Percentiles rank a stretch among this genome's conserved stretches.
These are phyloP conservation scores for Eira barbara DNA, from an alignment of 2,113 vertebrate genomes.

Conservation along the genomic window DNA sequence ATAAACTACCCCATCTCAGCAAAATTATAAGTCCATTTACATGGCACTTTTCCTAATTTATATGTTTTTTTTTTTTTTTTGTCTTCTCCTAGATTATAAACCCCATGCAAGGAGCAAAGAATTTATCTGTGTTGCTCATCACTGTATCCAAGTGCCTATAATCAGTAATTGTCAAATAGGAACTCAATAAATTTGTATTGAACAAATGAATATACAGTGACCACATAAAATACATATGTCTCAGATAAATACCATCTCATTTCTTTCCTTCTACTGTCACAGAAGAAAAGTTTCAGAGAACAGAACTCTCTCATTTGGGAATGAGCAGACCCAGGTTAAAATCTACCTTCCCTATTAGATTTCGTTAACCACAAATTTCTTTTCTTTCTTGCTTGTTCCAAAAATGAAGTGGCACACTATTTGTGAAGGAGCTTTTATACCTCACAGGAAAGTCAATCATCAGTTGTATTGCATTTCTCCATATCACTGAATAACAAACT, in stretches of 20 bases:
- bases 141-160: neutral
- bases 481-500: neutral
- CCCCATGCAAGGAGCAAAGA: neutral
- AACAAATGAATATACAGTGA: neutral
- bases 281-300: neutral
- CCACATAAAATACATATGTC: neutral
- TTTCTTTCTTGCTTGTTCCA: neutral
- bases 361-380: neutral
- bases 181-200: neutral
- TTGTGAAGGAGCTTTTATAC: neutral
- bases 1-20: neutral
- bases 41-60: neutral
- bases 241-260: neutral
- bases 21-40: neutral
- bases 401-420: neutral
- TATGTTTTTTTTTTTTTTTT: neutral
- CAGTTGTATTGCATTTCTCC: neutral
- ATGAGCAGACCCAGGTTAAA: neutral
- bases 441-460: neutral
- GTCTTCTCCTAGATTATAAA: neutral
- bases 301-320: neutral
- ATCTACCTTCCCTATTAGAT: neutral
- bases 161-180: neutral
- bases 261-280: neutral
- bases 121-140: neutral